Percentiles rank a stretch among this genome's conserved stretches.
Evolutionary conservation across 2,888 invertebrate genomes (phyloP).

Genomic region (Ectobius pallidus): DNA sequence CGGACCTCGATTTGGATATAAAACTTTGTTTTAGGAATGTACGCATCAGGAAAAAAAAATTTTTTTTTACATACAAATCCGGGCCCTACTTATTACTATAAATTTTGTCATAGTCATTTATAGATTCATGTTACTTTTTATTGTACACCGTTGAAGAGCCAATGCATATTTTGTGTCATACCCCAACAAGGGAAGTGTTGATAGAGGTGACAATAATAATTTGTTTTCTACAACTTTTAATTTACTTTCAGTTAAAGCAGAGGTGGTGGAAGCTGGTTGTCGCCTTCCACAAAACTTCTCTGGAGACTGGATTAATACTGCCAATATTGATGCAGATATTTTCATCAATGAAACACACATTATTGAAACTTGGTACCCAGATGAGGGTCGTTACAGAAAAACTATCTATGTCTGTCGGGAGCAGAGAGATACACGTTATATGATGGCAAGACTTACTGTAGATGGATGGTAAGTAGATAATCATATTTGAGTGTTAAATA

Average conservation of each 20-base stretch:
- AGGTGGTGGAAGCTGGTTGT: slow-evolving; percentile 90
- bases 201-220: too few relatives aligned
- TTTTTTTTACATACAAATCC: too few relatives aligned
- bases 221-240: too few relatives aligned
- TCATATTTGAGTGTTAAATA: not conserved
- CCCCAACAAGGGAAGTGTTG: too few relatives aligned
- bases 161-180: too few relatives aligned
- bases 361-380: slow-evolving; percentile 93
- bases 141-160: too few relatives aligned
- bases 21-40: too few relatives aligned
- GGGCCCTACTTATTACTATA: too few relatives aligned
- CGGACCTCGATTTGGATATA: too few relatives aligned
- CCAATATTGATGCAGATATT: slow-evolving; percentile 94
- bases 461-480: slow-evolving; percentile 79
- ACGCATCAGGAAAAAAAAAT: too few relatives aligned
- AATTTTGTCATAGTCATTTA: too few relatives aligned
- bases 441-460: slow-evolving; percentile 96
- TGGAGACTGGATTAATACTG: slow-evolving; percentile 96
- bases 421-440: slow-evolving; percentile 85
- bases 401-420: slow-evolving; percentile 96
- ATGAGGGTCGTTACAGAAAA: slow-evolving; percentile 83
- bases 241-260: slow-evolving; percentile 67
- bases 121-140: too few relatives aligned
- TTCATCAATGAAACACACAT: slow-evolving; percentile 95
- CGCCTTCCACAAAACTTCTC: slow-evolving; percentile 91